These are phyloP conservation scores for Aporophyla nigra DNA, from an alignment of 2,888 invertebrate genomes.

Conservation along the genomic window DNA sequence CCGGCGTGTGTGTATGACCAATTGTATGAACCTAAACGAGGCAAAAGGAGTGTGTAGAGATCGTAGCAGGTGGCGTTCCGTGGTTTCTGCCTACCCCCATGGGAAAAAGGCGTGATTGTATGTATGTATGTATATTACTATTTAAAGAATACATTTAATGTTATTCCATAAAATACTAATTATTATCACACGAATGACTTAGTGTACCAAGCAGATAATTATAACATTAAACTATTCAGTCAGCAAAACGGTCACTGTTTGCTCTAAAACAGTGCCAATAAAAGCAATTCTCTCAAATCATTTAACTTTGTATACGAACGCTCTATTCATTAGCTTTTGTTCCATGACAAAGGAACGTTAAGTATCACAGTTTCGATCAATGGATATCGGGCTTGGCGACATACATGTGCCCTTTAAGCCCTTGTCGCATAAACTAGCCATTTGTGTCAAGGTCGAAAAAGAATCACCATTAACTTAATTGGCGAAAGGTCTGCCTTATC, in stretches of 20 bases:
- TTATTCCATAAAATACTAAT: conserved; percentile 2
- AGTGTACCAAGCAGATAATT: conserved; percentile 8
- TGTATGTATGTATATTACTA: no score
- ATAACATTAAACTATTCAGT: conserved; percentile 24
- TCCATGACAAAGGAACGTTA: conserved; percentile 37
- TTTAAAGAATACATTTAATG: no score
- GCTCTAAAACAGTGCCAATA: conserved; percentile 32
- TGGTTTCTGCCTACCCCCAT: no score
- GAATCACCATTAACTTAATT: conserved; percentile 89
- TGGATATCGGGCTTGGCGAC: conserved; percentile 62
- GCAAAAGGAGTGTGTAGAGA: no score
- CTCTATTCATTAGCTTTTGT: conserved; percentile 48
- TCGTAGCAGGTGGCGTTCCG: no score
- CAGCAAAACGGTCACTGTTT: conserved; percentile 28
- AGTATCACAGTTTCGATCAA: conserved; percentile 68
- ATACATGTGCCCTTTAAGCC: conserved; percentile 65
- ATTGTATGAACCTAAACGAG: no score
- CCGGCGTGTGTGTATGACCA: no score
- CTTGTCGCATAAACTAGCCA: conserved; percentile 66
- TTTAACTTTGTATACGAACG: conserved; percentile 47
- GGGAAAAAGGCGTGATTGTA: no score
- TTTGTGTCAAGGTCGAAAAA: conserved; percentile 79
- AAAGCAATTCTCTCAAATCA: conserved; percentile 43
- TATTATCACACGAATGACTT: background rate
- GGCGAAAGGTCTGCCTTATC: conserved; percentile 86